Evolutionary conservation across 2,888 invertebrate species (phyloP), one percentile per base, ranked within the genome.

Genomic region (Stomorhina lunata): DNA sequence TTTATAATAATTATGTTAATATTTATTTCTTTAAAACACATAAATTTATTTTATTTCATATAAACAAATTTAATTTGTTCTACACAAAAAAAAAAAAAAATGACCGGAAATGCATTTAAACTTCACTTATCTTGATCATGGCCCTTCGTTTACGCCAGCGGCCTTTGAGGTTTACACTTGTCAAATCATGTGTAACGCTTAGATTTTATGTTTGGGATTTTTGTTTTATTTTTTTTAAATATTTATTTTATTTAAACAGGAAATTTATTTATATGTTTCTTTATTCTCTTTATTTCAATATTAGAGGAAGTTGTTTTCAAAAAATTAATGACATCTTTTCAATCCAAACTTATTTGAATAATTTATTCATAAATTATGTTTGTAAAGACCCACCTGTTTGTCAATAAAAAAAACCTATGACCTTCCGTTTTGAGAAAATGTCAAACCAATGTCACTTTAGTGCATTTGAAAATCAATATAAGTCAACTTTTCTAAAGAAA

Each of bases 61-160:
- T 4, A 50, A 10, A 25, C 4, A 66, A 7, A 9, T 63, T 53
- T 55, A 20, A n/a, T 48, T 15, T 29, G 34, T 25, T 53, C 65
- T n/a, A n/a, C n/a, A n/a, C n/a, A n/a, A n/a, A n/a, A n/a, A n/a
- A n/a, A n/a, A n/a, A n/a, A n/a, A 4, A 68, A 68, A 57, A 50
- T 72, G 22, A 82, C 77, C 83, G 85, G 84, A 84, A 84, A 48
- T 85, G 80, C 68, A 81, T 76, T 71, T 29, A 66, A 68, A 71
- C 53, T 76, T 76, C 37, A 48, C 5, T 27, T 40, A 27, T 59
- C n/a, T n/a, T 59, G 34, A 6, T 5, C 34, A 40, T 15, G 22
- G 7, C n/a, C 3, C 9, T 29, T 10, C 22, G 5, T 45, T 45
- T 10, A 2, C 45, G 22, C 45, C 6, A 29, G 29, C n/a, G n/a